Percentiles rank a stretch among this genome's conserved stretches.
phyloP scores from a whole-genome alignment of 2,888 invertebrate genomes.

The Mystacides longicornis region DNA sequence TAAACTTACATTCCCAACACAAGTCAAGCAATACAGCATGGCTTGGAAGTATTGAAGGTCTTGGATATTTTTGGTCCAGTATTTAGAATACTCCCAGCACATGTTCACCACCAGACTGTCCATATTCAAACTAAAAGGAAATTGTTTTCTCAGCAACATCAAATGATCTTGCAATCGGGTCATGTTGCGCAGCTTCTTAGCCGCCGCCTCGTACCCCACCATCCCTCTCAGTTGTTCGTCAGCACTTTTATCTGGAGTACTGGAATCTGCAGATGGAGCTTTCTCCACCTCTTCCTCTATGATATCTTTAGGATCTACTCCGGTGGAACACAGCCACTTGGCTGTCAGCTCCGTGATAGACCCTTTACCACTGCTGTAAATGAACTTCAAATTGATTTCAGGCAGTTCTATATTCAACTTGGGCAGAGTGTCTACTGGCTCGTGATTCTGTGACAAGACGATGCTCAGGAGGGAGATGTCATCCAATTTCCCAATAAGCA shows the following conservation, averaged over 20 bases:
- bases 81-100: constrained; percentile 84
- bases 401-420: constrained; percentile 49
- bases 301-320: constrained; percentile 58
- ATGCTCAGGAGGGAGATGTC: constrained; percentile 76
- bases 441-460: constrained; percentile 51
- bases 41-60: constrained; percentile 59
- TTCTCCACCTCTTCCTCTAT: constrained; percentile 45
- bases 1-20: constrained; percentile 58
- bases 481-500: constrained; percentile 81
- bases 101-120: constrained; percentile 77
- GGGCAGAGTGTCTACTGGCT: constrained; percentile 39
- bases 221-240: constrained; percentile 24
- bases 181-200: constrained; percentile 10
- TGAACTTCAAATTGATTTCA: constrained; percentile 58
- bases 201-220: background rate
- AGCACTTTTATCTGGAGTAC: constrained; percentile 24
- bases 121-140: constrained; percentile 77
- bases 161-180: constrained; percentile 53
- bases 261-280: constrained; percentile 29
- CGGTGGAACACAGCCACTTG: constrained; percentile 73
- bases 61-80: constrained; percentile 75
- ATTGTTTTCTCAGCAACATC: constrained; percentile 62
- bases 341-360: constrained; percentile 85
- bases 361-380: constrained; percentile 62
- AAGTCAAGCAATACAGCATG: constrained; percentile 61